phyloP scores from a whole-genome alignment of 35 echinoderm and acorn worm genomes.

The Nesometra sesokonis region DNA sequence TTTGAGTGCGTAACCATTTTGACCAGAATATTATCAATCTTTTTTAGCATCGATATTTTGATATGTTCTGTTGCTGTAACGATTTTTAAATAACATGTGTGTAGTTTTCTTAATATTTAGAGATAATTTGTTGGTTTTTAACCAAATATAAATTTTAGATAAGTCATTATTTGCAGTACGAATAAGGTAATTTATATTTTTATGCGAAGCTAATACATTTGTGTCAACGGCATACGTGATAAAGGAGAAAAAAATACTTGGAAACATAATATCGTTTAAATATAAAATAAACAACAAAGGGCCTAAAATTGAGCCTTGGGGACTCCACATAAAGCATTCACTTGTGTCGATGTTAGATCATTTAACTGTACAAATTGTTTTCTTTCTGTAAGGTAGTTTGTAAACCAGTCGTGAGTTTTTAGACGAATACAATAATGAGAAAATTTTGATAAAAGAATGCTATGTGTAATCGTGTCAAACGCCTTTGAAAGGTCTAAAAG shows the following conservation, averaged over 20 bases:
- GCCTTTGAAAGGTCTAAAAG: constrained; percentile 51
- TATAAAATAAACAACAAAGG: constrained; percentile 13
- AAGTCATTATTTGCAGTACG: neutral
- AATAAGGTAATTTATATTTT: neutral
- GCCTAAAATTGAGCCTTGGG: constrained; percentile 26
- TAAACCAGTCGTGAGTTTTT: constrained; percentile 1
- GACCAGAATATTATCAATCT: constrained; percentile 11
- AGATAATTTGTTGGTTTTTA: constrained; percentile 11
- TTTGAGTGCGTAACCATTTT: neutral
- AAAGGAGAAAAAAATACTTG: neutral
- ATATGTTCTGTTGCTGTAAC: neutral
- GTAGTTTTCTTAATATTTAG: constrained; percentile 29
- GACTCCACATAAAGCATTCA: constrained; percentile 15
- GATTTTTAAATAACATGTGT: constrained; percentile 20
- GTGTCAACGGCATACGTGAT: neutral
- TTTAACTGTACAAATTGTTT: constrained; percentile 33
- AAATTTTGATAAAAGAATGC: constrained; percentile 27
- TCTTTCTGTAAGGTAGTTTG: constrained; percentile 22
- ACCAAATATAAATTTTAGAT: constrained; percentile 2
- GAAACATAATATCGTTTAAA: constrained; percentile 21
- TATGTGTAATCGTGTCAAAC: constrained; percentile 37
- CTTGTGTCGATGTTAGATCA: neutral
- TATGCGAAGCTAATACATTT: neutral
- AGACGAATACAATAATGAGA: constrained; percentile 9
- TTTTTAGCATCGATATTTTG: neutral